Evolutionary conservation across 2,113 vertebrate genomes (phyloP).

Genomic region (Andinoacara biseriatus): DNA sequence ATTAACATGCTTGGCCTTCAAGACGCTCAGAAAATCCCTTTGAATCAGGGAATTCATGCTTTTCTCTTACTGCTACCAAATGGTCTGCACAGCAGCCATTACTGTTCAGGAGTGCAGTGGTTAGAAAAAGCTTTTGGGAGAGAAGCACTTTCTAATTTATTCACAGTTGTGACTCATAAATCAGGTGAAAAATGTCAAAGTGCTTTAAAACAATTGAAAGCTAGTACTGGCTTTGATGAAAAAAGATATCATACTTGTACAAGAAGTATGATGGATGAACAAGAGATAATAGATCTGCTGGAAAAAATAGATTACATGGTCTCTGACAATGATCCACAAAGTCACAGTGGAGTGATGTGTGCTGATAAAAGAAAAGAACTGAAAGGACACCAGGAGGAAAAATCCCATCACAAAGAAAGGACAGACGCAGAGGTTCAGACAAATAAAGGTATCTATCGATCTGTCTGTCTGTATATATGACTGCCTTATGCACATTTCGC

Average conservation of each 20-base stretch:
- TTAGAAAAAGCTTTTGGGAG: fast-evolving
- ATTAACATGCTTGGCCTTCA: background rate
- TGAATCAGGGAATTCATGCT: background rate
- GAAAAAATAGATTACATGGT: background rate
- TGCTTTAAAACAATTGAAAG: background rate
- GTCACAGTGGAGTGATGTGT: fast-evolving
- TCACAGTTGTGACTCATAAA: fast-evolving
- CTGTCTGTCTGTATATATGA: too few species aligned
- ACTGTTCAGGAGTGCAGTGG: background rate
- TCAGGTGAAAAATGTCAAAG: background rate
- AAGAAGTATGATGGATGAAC: background rate
- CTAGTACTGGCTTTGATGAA: fast-evolving
- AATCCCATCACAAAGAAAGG: fast-evolving
- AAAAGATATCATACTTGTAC: fast-evolving
- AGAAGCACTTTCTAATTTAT: background rate
- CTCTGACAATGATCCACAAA: background rate
- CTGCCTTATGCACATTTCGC: too few species aligned
- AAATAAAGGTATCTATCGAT: background rate
- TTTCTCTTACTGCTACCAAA: background rate
- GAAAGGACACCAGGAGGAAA: fast-evolving
- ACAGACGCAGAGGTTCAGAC: fast-evolving
- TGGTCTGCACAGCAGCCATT: background rate
- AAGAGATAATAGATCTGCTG: fast-evolving
- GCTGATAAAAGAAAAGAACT: fast-evolving
- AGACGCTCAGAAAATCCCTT: background rate